Evolutionary conservation across 2,113 vertebrate genomes (phyloP), one percentile per base, ranked within the genome.

Genomic region (Parus major): DNA sequence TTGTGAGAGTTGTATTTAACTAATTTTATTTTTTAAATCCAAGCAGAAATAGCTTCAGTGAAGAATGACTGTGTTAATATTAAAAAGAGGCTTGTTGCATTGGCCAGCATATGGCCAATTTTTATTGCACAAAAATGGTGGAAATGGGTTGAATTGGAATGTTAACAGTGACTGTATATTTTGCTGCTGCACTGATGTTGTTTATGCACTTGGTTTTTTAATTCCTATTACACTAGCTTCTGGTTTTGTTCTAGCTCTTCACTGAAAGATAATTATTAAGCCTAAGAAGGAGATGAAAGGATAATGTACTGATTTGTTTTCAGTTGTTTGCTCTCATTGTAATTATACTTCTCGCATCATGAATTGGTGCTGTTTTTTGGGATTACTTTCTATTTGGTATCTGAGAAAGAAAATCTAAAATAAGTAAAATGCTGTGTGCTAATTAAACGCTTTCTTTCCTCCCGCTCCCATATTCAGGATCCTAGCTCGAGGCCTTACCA

Each of bases 91-190:
- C 69, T 87, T 86, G 76, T 97, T 94, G 90, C 76, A 92, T 97
- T 98, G 97, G 97, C 93, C 97, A 96, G 81, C 39, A 68, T 63
- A 88, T 94, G 97, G 96, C 96, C 92, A 82, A 44, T 56, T 88
- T 97, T 97, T 97, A 95, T 97, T 98, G 97, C 97, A 98, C 97
- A 98, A 96, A 97, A 95, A 87, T 81, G 79, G 92, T 95, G 95
- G 91, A 95, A 95, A 95, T 96, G 72, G 95, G 82, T 97, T 98
- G 97, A 96, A 94, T 96, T 84, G 50, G 92, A 98, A 97, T 95
- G 97, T 97, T 97, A 95, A 95, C 92, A 85, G 61, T 78, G 83
- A 97, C 95, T 96, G 91, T 94, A 42, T 96, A 85, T 97, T 98
- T 97, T 97, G 97, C 97, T 98, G 97, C 96, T 98, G 96, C 95